Evolutionary conservation across 2,113 vertebrate genomes (phyloP).

Genomic region (Centropristis striata): DNA sequence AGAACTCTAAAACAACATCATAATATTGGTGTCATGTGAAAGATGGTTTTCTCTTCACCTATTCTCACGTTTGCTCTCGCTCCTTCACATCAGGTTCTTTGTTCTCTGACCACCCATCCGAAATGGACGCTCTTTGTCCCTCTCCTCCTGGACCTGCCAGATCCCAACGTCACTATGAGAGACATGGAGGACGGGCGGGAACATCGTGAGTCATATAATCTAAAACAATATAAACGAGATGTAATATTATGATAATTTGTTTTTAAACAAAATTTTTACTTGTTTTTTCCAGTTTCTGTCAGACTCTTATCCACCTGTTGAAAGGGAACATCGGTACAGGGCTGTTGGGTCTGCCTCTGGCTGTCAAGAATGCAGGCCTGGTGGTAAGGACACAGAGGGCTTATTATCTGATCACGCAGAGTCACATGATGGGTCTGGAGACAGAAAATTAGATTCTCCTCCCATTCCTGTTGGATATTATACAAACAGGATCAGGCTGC

Average conservation of each 20-base stretch:
- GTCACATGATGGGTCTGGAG: conserved; percentile 5
- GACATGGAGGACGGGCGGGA: conserved; percentile 79
- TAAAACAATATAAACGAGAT: background rate
- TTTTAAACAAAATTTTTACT: no score
- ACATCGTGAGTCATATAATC: conserved; percentile 79
- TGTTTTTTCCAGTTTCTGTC: conserved; percentile 90
- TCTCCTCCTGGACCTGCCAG: conserved; percentile 71
- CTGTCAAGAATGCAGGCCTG: conserved; percentile 95
- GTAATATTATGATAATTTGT: fast-evolving
- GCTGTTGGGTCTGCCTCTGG: conserved; percentile 94
- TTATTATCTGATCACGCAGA: background rate
- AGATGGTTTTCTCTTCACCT: background rate
- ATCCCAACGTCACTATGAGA: conserved; percentile 80
- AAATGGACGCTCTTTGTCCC: conserved; percentile 79
- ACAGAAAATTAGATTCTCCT: conserved; percentile 21
- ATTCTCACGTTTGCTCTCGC: background rate
- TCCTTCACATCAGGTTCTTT: conserved; percentile 56
- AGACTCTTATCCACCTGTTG: conserved; percentile 95
- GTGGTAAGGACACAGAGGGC: conserved; percentile 87
- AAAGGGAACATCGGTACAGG: conserved; percentile 97
- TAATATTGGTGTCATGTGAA: background rate
- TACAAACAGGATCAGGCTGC: background rate
- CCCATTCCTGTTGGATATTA: background rate
- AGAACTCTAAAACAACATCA: no score
- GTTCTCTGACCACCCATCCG: conserved; percentile 74